phyloP scores from a whole-genome alignment of 1,140 invertebrate species.

The Gonatopus flavifemur region DNA sequence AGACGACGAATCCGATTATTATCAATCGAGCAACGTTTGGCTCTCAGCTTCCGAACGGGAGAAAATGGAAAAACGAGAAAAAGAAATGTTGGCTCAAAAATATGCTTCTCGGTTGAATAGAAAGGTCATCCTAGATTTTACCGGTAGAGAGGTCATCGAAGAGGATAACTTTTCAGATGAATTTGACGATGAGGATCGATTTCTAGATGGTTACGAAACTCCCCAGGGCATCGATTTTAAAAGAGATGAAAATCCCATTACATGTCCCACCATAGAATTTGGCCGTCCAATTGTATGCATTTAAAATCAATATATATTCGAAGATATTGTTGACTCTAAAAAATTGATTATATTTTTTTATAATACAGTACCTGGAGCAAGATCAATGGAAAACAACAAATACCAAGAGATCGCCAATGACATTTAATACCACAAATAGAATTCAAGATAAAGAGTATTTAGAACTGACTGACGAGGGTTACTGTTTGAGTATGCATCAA shows the following conservation, averaged over 20 bases:
- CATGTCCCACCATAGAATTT: slow-evolving; percentile 36
- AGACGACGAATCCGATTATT: slow-evolving; percentile 95
- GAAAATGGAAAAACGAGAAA: slow-evolving; percentile 70
- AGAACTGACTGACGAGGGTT: slow-evolving; percentile 85
- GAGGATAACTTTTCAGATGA: slow-evolving; percentile 45
- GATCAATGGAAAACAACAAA: too few relatives aligned
- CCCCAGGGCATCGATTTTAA: slow-evolving; percentile 19
- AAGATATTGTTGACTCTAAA: not conserved
- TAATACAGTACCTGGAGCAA: slow-evolving; percentile 26
- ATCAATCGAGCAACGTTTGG: slow-evolving; percentile 81
- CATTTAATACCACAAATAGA: slow-evolving; percentile 43
- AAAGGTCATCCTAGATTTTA: slow-evolving; percentile 80
- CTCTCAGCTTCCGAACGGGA: slow-evolving; percentile 71
- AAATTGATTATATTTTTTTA: not conserved
- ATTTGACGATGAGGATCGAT: slow-evolving; percentile 21
- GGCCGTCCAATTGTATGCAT: slow-evolving; percentile 30
- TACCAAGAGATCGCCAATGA: slow-evolving; percentile 4
- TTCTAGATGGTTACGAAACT: slow-evolving; percentile 49
- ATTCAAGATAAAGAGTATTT: slow-evolving; percentile 84
- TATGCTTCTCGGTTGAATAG: slow-evolving; percentile 69
- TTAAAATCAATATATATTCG: slow-evolving; percentile 3
- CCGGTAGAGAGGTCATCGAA: slow-evolving; percentile 63
- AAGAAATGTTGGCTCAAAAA: slow-evolving; percentile 68
- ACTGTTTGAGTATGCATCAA: slow-evolving; percentile 93
- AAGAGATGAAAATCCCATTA: slow-evolving; percentile 13